These are phyloP conservation scores for Carpatolechia fugitivella DNA, from an alignment of 2,888 invertebrate genomes.

Conservation along the genomic window DNA sequence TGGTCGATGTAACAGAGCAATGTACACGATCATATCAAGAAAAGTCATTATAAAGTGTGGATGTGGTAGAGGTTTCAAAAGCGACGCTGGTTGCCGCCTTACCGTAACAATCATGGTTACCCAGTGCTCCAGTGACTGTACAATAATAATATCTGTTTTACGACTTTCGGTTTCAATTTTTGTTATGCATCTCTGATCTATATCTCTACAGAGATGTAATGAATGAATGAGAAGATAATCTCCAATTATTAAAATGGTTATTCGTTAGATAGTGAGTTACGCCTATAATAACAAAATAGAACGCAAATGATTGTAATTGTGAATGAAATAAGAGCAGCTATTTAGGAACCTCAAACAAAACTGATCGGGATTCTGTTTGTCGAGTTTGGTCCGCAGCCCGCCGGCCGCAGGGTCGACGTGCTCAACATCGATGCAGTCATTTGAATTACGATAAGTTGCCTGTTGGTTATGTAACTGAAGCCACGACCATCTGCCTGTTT, in stretches of 20 bases:
- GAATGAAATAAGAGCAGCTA: neutral
- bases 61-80: constrained; percentile 35
- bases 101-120: constrained; percentile 63
- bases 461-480: constrained; percentile 75
- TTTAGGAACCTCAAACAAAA: neutral
- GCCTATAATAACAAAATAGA: neutral
- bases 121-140: constrained; percentile 69
- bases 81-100: constrained; percentile 44
- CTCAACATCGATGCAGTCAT: constrained; percentile 51
- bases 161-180: constrained; percentile 65
- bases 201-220: constrained; percentile 26
- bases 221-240: constrained; percentile 7
- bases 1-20: neutral
- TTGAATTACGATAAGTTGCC: constrained; percentile 57
- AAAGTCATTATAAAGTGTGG: neutral
- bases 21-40: neutral
- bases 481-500: constrained; percentile 71
- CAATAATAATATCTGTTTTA: constrained; percentile 61
- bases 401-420: constrained; percentile 25
- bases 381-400: neutral
- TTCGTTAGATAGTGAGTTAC: no score
- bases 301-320: neutral
- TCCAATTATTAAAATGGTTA: neutral
- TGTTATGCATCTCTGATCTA: constrained; percentile 38
- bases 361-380: neutral